phyloP scores from a whole-genome alignment of 2,888 invertebrate species.

The Caenorhabditis sp. region DNA sequence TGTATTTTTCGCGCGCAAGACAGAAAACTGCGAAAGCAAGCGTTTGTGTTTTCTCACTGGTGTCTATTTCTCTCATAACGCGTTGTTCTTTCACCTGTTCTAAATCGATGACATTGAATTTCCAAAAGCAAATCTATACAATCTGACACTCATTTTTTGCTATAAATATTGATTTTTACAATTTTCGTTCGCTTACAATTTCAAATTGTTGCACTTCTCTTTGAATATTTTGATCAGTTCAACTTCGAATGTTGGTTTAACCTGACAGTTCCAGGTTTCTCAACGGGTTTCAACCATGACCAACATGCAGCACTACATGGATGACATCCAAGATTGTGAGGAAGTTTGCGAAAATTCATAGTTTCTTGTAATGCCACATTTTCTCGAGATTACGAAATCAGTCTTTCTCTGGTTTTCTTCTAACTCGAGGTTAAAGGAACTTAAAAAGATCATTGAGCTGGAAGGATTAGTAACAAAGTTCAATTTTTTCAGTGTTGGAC shows the following conservation, averaged over 20 bases:
- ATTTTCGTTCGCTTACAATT: not conserved
- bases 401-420: too few species aligned
- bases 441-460: too few species aligned
- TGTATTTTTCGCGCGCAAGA: not conserved
- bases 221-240: not conserved
- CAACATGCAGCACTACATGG: slow-evolving; percentile 66
- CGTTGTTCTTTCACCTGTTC: not conserved
- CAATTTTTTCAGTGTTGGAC: slow-evolving; percentile 53
- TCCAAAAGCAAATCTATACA: not conserved
- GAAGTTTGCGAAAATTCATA: not conserved
- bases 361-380: not conserved
- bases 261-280: not conserved
- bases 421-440: too few species aligned
- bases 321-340: slow-evolving; percentile 64
- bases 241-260: too few species aligned
- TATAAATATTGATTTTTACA: slow-evolving; percentile 3
- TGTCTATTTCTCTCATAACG: not conserved
- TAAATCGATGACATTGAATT: not conserved
- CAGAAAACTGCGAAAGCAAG: not conserved
- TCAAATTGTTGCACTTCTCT: too few species aligned
- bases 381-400: too few species aligned
- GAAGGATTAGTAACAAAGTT: too few species aligned
- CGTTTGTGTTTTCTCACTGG: slow-evolving; percentile 1
- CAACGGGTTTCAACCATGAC: slow-evolving; percentile 57
- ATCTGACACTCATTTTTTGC: not conserved